Base-by-base conservation (phyloP, 1,140 invertebrate species). In the Orchestia grillus region DNA sequence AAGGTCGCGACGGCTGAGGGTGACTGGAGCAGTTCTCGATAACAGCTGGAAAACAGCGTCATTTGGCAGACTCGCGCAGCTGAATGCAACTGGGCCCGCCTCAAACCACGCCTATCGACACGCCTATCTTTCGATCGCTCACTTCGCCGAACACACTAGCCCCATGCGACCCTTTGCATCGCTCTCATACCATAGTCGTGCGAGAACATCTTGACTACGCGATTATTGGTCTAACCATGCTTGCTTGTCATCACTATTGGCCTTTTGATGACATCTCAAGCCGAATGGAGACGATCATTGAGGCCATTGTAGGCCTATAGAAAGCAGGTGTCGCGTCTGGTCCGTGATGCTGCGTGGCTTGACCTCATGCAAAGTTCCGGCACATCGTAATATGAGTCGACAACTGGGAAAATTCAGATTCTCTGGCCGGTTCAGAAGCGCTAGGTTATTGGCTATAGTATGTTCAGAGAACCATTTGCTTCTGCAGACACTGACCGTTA, bases 171-270 rank as follows among this genome's bases (percentile, higher is more conserved):
- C 92, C 92, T 94, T 47, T 44, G 44, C 92, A 94, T 44, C 44
- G 44, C 92, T 94, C 92, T 94, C 92, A 45, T 94, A 94, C 92
- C 92, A 94, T 94, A 94, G 43, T 47, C 92, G 92, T n/a, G 92
- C 44, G 92, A 94, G 92, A 94, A 94, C 92, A 94, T 94, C 92
- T 94, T 94, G 92, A 94, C 92, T 94, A 94, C 92, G 41, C 92
- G 92, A 94, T 94, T 94, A 94, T 94, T 47, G 92, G 92, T 94
- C 92, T 94, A 47, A 94, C 92, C 92, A 94, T 40, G 92, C 92
- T 94, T 94, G 92, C 92, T 94, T 94, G 92, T 94, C 92, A 94
- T 94, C 92, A 94, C 44, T 94, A 94, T 94, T 94, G 92, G 92
- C 92, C 92, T 94, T 94, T 94, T 94, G 92, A 94, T 94, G 92